Conservation (phyloP, 2,797 vertebrate genomes). For the Bufotes viridis region DNA sequence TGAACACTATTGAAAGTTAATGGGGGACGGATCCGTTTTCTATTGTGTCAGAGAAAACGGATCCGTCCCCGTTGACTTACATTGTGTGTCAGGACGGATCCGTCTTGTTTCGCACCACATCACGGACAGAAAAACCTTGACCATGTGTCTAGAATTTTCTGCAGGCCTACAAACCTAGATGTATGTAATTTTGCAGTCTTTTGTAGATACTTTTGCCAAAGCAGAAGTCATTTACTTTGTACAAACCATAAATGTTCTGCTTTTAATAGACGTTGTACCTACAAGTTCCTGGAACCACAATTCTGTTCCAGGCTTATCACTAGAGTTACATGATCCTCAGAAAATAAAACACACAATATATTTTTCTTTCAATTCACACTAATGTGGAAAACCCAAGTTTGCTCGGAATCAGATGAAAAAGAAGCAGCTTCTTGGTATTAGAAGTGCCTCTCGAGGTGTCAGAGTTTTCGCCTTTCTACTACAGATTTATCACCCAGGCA, state of each 20-base stretch:
- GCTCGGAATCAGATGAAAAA: constrained; percentile 46
- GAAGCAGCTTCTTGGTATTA: constrained; percentile 71
- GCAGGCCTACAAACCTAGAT: background rate
- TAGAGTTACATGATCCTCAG: background rate
- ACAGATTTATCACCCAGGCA: constrained; percentile 77
- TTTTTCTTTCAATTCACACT: background rate
- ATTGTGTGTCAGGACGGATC: no score
- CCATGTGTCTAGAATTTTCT: background rate
- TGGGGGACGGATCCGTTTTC: no score
- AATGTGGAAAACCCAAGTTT: constrained; percentile 2
- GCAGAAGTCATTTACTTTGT: background rate
- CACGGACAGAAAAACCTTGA: no score
- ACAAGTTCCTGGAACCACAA: background rate
- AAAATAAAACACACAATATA: background rate
- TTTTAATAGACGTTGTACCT: background rate
- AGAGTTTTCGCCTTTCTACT: constrained; percentile 72
- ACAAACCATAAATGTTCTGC: background rate
- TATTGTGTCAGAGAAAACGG: no score
- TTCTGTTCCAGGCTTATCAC: background rate
- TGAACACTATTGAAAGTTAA: no score
- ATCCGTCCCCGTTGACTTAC: no score
- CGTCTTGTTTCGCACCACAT: no score
- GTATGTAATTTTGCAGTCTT: background rate
- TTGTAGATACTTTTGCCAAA: background rate
- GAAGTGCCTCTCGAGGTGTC: constrained; percentile 74